These are phyloP conservation scores for Characodon lateralis DNA, from an alignment of 2,797 vertebrate species.

Conservation along the genomic window DNA sequence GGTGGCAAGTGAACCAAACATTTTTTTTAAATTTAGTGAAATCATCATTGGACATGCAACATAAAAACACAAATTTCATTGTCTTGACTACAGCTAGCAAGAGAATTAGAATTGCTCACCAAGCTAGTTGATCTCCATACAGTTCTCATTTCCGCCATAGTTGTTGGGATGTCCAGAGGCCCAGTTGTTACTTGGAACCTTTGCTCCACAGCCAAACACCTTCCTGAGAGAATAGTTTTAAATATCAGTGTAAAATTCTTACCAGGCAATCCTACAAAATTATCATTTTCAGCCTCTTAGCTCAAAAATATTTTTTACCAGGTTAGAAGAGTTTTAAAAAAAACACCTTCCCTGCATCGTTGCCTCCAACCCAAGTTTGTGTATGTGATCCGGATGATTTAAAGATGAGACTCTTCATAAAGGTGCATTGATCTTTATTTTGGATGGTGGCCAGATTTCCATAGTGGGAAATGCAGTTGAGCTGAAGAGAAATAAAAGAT, in stretches of 20 bases:
- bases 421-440: background rate
- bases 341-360: rapidly evolving
- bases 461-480: background rate
- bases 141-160: background rate
- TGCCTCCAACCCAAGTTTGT: background rate
- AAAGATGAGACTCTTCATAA: rapidly evolving
- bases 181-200: rapidly evolving
- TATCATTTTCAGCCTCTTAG: background rate
- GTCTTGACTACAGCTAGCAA: background rate
- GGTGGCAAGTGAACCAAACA: background rate
- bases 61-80: background rate
- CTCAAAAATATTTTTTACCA: background rate
- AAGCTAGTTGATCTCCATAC: rapidly evolving
- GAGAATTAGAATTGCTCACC: background rate
- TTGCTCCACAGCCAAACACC: constrained; percentile 5
- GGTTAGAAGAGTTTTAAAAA: background rate
- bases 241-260: background rate
- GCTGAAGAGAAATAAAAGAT: background rate
- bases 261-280: background rate
- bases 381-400: rapidly evolving
- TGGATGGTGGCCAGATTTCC: background rate
- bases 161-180: background rate
- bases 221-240: background rate
- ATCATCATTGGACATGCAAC: background rate
- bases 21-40: background rate